Evolutionary conservation across 2,797 vertebrate species (phyloP).

Genomic region (Myotis planiceps): DNA sequence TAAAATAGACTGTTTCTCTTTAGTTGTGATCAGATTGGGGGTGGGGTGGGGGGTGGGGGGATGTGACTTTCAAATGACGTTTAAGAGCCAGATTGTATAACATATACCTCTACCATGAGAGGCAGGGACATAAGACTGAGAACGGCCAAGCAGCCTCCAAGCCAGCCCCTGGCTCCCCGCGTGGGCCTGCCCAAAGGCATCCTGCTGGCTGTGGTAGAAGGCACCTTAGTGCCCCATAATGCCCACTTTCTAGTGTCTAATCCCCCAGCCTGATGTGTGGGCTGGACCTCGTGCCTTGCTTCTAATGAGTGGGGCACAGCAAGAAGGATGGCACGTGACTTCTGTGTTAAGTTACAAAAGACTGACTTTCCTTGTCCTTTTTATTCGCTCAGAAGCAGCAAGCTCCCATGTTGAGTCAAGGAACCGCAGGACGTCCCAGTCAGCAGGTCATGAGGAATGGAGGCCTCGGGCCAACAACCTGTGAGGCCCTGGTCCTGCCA

Average conservation of each 20-base stretch:
- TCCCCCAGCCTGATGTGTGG: background rate
- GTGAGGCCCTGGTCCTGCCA: background rate
- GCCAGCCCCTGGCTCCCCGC: background rate
- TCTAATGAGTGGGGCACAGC: background rate
- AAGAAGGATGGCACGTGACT: background rate
- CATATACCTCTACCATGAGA: background rate
- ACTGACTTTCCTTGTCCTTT: background rate
- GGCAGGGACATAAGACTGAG: background rate
- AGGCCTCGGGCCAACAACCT: background rate
- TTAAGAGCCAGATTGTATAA: constrained; percentile 65
- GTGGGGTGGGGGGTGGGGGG: background rate
- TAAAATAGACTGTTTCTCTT: constrained; percentile 59
- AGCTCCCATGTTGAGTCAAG: background rate
- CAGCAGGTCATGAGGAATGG: background rate
- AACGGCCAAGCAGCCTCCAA: background rate
- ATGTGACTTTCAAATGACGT: constrained; percentile 68
- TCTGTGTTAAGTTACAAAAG: background rate
- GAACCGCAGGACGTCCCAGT: background rate
- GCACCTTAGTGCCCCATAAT: background rate
- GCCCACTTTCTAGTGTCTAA: background rate
- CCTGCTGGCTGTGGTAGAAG: background rate
- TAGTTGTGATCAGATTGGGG: constrained; percentile 60
- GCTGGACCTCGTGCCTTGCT: background rate
- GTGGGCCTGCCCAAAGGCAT: background rate
- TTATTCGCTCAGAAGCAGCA: background rate